These are phyloP conservation scores for Trichomycterus rosablanca DNA, from an alignment of 2,113 vertebrate species.

Conservation along the genomic window DNA sequence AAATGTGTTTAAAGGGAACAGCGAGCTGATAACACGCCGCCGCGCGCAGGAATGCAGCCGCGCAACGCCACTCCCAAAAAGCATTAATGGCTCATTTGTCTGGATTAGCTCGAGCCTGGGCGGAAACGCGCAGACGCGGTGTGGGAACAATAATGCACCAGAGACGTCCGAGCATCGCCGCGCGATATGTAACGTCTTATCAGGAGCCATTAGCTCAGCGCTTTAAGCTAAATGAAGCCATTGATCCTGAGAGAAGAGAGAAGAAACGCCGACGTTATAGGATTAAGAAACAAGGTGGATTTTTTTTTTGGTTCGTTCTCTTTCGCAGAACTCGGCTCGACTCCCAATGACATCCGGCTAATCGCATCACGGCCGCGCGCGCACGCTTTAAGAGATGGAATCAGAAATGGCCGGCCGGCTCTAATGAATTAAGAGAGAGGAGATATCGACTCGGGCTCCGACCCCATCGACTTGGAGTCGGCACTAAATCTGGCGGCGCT, in stretches of 20 bases:
- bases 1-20: constrained; percentile 62
- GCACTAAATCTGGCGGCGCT: constrained; percentile 6
- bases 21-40: constrained; percentile 56
- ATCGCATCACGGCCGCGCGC: constrained; percentile 13
- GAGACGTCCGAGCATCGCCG: not conserved
- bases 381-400: not conserved
- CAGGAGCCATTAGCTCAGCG: constrained; percentile 35
- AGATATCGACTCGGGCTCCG: not conserved
- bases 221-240: constrained; percentile 15
- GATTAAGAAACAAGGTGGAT: not conserved
- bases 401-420: constrained; percentile 6
- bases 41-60: constrained; percentile 64
- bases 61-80: constrained; percentile 60
- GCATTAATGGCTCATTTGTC: constrained; percentile 69
- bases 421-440: constrained; percentile 34
- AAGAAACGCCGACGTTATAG: constrained; percentile 4
- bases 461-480: constrained; percentile 11
- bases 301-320: too few relatives aligned
- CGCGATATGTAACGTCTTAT: constrained; percentile 30
- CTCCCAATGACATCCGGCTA: constrained; percentile 30
- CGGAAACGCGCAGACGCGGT: constrained; percentile 54
- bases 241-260: constrained; percentile 1
- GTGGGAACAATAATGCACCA: constrained; percentile 58
- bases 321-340: not conserved
- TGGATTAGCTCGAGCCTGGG: constrained; percentile 59